Conservation (phyloP, 2,797 vertebrate genomes). For the Spheniscus humboldti region DNA sequence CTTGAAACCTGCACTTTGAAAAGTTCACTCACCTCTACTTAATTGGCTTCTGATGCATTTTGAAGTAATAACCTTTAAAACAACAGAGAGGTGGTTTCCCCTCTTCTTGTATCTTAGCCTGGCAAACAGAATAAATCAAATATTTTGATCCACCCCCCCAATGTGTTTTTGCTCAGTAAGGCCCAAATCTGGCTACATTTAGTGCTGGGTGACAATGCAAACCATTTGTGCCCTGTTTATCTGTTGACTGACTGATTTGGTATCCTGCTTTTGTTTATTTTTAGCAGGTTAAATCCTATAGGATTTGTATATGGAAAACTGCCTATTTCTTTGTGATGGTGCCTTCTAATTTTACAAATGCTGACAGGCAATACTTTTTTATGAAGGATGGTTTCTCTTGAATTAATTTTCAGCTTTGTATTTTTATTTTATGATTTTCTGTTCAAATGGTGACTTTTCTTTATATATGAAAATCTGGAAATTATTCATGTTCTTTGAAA, state of each 20-base stretch:
- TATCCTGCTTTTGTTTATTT: background rate
- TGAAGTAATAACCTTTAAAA: background rate
- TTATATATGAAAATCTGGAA: background rate
- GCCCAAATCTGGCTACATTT: background rate
- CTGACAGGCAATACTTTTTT: background rate
- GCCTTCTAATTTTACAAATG: background rate
- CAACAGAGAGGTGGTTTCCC: accelerated
- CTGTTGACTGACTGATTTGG: background rate
- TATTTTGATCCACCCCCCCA: background rate
- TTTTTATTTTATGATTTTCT: background rate
- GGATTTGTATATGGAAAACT: background rate
- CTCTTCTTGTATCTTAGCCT: background rate
- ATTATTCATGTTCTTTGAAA: background rate
- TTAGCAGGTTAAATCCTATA: background rate
- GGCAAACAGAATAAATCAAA: background rate
- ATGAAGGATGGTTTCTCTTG: background rate
- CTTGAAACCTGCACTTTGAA: background rate
- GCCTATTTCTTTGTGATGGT: background rate
- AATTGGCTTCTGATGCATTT: background rate
- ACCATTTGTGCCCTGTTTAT: background rate
- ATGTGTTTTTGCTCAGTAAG: background rate
- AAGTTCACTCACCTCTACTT: background rate
- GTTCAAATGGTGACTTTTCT: background rate
- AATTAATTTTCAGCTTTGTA: background rate
- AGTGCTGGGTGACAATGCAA: background rate